Base-by-base conservation (phyloP, 1,140 invertebrate genomes). In the Choristoneura fumiferana region DNA sequence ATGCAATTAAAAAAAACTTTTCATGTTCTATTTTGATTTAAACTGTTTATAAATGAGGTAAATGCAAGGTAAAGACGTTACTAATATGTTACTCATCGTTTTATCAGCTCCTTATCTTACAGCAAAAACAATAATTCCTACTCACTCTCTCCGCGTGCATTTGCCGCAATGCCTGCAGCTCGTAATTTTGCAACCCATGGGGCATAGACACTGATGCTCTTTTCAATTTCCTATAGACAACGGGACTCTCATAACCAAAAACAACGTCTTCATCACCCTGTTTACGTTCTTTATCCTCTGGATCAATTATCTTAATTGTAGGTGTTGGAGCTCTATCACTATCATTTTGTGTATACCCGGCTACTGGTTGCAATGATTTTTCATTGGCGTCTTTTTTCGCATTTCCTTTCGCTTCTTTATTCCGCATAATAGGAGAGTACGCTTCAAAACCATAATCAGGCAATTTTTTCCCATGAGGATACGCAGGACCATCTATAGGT, bases 221-320 rank as follows among this genome's bases (percentile, higher is more conserved):
- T 56, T 63, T 59, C 22, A 60, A 54, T n/a, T 36, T 64, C 36
- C 61, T 72, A 18, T 67, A 73, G 9, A 63, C 57, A 8, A 79
- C 22, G 15, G 73, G 66, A 61, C 65, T 73, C 1, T 69, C 63
- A 14, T 29, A 55, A 8, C 10, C 29, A 38, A 34, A 29, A 9
- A 52, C 12, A 8, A 53, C 56, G 17, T 45, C 54, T 57, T 52
- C 57, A 8, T 52, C 18, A 40, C 49, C 45, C 33, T 49, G 54
- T 13, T 65, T 40, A 62, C 62, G 53, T 40, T 58, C 56, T 8
- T 63, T 52, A 36, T 53, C 45, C 8, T 73, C 60, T 3, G 67
- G 57, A 9, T 49, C 65, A 9, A 35, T 43, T 12, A 82, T 76
- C 57, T 72, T 84, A 0, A 87, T 66, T 58, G 78, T 76, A 36